Percentiles rank a stretch among this genome's conserved stretches.
Evolutionary conservation across 2,113 vertebrate species (phyloP).

Genomic region (Microtus pennsylvanicus): DNA sequence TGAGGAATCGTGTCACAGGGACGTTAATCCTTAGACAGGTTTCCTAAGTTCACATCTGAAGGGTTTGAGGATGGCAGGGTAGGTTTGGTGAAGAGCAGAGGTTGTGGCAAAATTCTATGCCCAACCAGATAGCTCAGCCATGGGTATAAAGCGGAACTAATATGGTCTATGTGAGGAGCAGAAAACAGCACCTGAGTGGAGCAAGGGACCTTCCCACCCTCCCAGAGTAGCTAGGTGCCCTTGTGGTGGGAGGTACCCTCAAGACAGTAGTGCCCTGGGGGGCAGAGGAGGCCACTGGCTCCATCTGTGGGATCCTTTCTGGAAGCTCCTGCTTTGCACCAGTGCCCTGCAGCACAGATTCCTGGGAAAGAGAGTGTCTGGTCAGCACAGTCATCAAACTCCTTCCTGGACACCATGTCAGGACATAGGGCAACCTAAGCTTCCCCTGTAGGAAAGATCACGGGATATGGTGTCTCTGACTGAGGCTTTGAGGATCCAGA

Average conservation of each 20-base stretch:
- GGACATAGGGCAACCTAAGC: too few species aligned
- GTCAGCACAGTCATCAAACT: neutral
- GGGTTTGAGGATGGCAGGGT: neutral
- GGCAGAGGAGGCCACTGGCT: constrained; percentile 89
- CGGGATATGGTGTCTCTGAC: neutral
- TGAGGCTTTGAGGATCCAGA: too few species aligned
- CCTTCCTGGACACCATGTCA: neutral
- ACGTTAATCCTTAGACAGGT: neutral
- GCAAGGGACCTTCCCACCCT: too few species aligned
- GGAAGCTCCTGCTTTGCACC: constrained; percentile 89
- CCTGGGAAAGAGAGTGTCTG: constrained; percentile 80
- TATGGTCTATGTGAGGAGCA: neutral
- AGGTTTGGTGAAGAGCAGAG: neutral
- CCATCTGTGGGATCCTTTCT: constrained; percentile 88
- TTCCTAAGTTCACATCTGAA: neutral
- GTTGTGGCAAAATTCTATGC: too few species aligned
- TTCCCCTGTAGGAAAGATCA: neutral
- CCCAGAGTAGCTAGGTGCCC: neutral
- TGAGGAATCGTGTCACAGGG: neutral
- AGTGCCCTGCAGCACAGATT: constrained; percentile 91
- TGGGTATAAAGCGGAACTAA: neutral
- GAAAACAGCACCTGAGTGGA: neutral
- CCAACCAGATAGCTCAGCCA: neutral
- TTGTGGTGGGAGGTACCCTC: constrained; percentile 85
- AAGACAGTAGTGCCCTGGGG: constrained; percentile 91